phyloP scores from a whole-genome alignment of 2,888 invertebrate species.

The Caenorhabditis sp. region DNA sequence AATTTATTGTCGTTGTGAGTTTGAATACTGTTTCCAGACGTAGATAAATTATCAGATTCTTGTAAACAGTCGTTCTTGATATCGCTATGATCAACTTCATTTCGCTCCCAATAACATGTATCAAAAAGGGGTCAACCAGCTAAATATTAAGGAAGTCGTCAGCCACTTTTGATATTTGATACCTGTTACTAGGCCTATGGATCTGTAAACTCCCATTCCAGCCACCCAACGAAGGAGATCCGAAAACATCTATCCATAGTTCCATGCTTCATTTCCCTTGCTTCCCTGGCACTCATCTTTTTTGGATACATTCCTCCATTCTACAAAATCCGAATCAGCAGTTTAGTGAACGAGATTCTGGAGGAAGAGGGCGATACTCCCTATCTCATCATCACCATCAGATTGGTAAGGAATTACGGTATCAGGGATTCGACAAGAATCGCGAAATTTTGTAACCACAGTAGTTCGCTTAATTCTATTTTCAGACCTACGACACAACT shows the following conservation, averaged over 20 bases:
- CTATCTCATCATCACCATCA: slow-evolving; percentile 44
- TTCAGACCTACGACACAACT: slow-evolving; percentile 2
- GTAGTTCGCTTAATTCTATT: too few species aligned
- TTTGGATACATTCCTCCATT: slow-evolving; percentile 47
- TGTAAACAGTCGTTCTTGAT: too few species aligned
- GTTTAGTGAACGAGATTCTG: slow-evolving; percentile 9
- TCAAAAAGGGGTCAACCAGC: too few species aligned
- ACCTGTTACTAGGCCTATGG: too few species aligned
- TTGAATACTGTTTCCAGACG: background rate
- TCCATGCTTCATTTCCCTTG: slow-evolving; percentile 2
- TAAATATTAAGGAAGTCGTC: too few species aligned
- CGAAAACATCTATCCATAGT: background rate
- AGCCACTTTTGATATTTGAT: too few species aligned
- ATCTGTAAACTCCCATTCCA: background rate
- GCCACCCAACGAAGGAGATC: slow-evolving; percentile 16
- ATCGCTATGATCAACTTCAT: too few species aligned
- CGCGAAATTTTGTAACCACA: too few species aligned
- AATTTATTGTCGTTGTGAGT: slow-evolving; percentile 46
- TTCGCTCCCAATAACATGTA: too few species aligned
- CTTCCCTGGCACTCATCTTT: slow-evolving; percentile 24
- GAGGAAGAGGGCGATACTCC: slow-evolving; percentile 42
- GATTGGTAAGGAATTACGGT: slow-evolving; percentile 41
- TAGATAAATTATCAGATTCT: too few species aligned
- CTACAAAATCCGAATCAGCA: slow-evolving; percentile 27
- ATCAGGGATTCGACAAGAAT: too few species aligned